These are phyloP conservation scores for Sterna hirundo DNA, from an alignment of 2,113 vertebrate species.

Conservation along the genomic window DNA sequence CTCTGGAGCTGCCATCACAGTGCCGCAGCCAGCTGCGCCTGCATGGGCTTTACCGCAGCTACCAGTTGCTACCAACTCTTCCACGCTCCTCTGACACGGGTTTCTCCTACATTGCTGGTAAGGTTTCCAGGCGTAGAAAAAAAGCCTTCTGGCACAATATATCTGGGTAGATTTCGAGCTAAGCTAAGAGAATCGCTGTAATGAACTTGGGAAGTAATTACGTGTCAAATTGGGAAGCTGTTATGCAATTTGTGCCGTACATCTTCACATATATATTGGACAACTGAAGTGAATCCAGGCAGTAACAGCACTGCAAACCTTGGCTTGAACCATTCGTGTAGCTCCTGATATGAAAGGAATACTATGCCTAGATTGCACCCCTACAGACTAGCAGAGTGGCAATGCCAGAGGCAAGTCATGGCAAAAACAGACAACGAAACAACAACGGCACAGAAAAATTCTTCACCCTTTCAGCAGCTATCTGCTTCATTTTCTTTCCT, in stretches of 20 bases:
- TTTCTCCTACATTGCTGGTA: background rate
- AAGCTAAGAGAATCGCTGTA: background rate
- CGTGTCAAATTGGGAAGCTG: background rate
- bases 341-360: background rate
- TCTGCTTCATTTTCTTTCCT: background rate
- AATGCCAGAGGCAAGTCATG: fast-evolving
- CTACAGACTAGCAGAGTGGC: background rate
- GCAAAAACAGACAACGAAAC: fast-evolving
- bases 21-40: background rate
- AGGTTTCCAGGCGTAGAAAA: background rate
- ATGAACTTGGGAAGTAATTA: background rate
- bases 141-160: background rate
- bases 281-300: background rate
- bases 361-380: background rate
- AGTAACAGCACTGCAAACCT: background rate
- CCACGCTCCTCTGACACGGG: background rate
- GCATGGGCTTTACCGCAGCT: background rate
- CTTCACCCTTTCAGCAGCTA: background rate
- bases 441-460: background rate
- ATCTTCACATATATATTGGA: fast-evolving
- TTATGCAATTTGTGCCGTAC: background rate
- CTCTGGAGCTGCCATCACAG: background rate
- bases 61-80: background rate
- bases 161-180: background rate
- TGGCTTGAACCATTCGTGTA: fast-evolving